A percentile compares a stretch with the other conserved stretches of the same genome.
These are phyloP conservation scores for Acipenser ruthenus DNA, from an alignment of 2,797 vertebrate species.

Conservation along the genomic window DNA sequence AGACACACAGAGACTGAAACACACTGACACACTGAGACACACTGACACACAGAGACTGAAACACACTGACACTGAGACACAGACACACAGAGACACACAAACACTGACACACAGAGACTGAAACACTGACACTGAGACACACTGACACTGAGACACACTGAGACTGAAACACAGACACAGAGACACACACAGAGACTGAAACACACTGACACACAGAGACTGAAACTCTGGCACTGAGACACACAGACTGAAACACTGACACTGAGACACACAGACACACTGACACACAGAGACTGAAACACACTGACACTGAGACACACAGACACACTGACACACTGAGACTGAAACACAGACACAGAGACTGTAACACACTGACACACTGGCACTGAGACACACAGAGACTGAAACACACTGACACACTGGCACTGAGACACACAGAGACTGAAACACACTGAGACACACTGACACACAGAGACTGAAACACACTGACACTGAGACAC, in stretches of 20 bases:
- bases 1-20: too few species aligned
- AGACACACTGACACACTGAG: too few species aligned
- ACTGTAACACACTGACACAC: too few species aligned
- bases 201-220: background rate
- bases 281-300: background rate
- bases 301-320: background rate
- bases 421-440: background rate
- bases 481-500: too few species aligned
- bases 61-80: too few species aligned
- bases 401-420: background rate
- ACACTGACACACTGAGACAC: background rate
- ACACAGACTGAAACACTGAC: too few species aligned
- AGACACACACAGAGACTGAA: background rate
- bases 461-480: background rate
- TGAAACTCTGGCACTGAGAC: too few species aligned
- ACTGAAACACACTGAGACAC: background rate
- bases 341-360: background rate
- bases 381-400: background rate
- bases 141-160: too few species aligned
- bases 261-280: background rate
- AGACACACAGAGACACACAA: constrained; percentile 2
- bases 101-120: background rate
- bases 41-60: too few species aligned
- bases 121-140: background rate
- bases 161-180: too few species aligned